Base-by-base conservation (phyloP, 2,113 vertebrate species). In the Oplegnathus fasciatus region DNA sequence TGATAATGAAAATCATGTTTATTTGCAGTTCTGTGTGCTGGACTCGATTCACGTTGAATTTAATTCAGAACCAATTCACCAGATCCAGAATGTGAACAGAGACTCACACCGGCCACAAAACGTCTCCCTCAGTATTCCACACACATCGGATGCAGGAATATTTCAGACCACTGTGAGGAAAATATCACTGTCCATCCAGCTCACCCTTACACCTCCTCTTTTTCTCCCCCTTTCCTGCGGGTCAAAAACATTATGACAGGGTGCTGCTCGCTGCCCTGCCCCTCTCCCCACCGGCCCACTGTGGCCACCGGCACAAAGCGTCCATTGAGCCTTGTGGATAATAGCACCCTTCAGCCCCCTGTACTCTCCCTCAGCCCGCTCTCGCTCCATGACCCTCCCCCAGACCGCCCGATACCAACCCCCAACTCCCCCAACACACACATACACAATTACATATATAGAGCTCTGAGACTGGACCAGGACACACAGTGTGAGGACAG, bases 251-350 rank as follows among this genome's bases (percentile, higher is more conserved):
- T 93, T 93, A 94, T 90, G 92, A 94, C 91, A 88, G 92, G 75
- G 74, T 40, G 78, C 85, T 80, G 71, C 90, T 80, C 40, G 24
- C 62, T 7, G 84, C 71, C 77, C 82, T 48, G 62, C 88, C 89
- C 69, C 87, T 34, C 80, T 57, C 85, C 68, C 69, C 11, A 9
- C 78, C 57, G 18, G n/a, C 80, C 82, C 61, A 32, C 88, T 28
- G 61, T 26, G 78, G 54, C 26, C 74, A 69, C 79, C 13, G 24
- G 61, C 89, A 96, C 95, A 96, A 95, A 93, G 93, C 89, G 0
- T 58, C 87, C 92, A 95, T 95, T 95, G 80, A 95, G 90, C 67
- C 64, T 13, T 4, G 8, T 73, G 93, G 87, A 96, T 95, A 96
- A 95, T 94, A 77, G 94, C 82, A 75, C 79, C 91, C 92, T 95